Evolutionary conservation across 2,113 vertebrate species (phyloP).

Genomic region (Emydocephalus ijimae): DNA sequence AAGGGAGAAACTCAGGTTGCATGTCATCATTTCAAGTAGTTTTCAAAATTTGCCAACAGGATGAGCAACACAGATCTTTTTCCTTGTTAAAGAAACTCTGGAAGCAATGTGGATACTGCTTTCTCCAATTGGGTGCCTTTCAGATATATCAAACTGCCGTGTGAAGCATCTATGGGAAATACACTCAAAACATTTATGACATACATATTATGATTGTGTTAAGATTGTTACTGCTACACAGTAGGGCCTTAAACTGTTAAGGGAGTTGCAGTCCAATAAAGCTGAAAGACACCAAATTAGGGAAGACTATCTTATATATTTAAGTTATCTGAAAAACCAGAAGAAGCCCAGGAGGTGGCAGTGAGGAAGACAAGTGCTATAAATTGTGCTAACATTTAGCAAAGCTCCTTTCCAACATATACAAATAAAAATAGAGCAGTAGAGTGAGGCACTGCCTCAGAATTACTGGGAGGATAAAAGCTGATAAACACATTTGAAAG

Average conservation of each 20-base stretch:
- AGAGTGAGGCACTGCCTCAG: slow-evolving; percentile 41
- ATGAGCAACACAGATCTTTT: neutral
- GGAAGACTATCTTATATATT: neutral
- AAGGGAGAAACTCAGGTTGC: slow-evolving; percentile 22
- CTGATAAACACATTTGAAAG: slow-evolving; percentile 37
- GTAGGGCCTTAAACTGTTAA: neutral
- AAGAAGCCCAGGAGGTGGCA: neutral
- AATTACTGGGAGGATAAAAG: slow-evolving; percentile 22
- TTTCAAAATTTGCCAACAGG: slow-evolving; percentile 32
- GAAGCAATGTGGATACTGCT: slow-evolving; percentile 31
- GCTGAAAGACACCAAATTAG: neutral
- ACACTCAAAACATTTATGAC: neutral
- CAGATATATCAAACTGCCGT: neutral
- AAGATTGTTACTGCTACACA: neutral
- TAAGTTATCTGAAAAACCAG: slow-evolving; percentile 35
- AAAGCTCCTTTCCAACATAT: slow-evolving; percentile 44
- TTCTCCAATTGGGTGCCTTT: neutral
- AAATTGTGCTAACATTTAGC: slow-evolving; percentile 60
- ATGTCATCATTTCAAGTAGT: slow-evolving; percentile 33
- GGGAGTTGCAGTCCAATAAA: neutral
- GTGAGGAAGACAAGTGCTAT: slow-evolving; percentile 30
- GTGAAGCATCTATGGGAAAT: neutral
- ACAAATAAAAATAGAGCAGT: slow-evolving; percentile 43
- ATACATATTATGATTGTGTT: neutral
- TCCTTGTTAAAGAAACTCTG: slow-evolving; percentile 9